Base-by-base conservation (phyloP, 2,888 invertebrate species). In the Proisotoma minuta region DNA sequence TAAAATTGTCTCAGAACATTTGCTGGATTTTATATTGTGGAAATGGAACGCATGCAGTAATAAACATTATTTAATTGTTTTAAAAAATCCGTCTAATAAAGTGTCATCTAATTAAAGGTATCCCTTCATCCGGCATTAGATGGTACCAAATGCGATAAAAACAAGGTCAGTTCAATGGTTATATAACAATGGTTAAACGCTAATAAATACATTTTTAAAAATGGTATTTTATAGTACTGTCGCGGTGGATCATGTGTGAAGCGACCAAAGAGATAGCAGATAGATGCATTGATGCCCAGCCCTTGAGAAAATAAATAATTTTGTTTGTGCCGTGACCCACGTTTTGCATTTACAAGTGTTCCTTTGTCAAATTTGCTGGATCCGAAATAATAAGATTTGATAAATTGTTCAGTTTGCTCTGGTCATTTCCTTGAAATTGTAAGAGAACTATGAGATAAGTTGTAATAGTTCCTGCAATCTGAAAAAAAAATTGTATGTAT, bases 121-220 rank as follows among this genome's bases (percentile, higher is more conserved):
- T 73, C 76, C 10, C 76, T 76, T 5, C 77, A 78, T 72, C 78
- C 78, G 15, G 78, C 78, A 3, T 62, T 78, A 8, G 77, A 78
- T 65, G 78, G 78, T 18, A 76, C 76, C 10, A 65, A 73, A n/a
- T 78, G 78, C 63, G 76, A 70, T 27, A 63, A 63, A 26, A 64
- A 65, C 57, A 73, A 70, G 63, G 71, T 71, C 62, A 57, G 24
- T 8, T 50, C 8, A 23, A 18, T 20, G 5, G 8, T 34, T 34
- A 39, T 12, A 26, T 34, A 20, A 22, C 10, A 50, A 12, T 24
- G 12, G n/a, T 29, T 15, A 26, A 48, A 54, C 10, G n/a, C 22
- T 34, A 48, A 48, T 10, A 8, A 34, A 10, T 34, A 34, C 34
- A 34, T 8, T 34, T 8, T 10, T 34, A 34, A 8, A 34, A 57